Percentiles rank a stretch among this genome's conserved stretches.
Conservation (phyloP, 2,113 vertebrate genomes). For the Hypomesus transpacificus region DNA sequence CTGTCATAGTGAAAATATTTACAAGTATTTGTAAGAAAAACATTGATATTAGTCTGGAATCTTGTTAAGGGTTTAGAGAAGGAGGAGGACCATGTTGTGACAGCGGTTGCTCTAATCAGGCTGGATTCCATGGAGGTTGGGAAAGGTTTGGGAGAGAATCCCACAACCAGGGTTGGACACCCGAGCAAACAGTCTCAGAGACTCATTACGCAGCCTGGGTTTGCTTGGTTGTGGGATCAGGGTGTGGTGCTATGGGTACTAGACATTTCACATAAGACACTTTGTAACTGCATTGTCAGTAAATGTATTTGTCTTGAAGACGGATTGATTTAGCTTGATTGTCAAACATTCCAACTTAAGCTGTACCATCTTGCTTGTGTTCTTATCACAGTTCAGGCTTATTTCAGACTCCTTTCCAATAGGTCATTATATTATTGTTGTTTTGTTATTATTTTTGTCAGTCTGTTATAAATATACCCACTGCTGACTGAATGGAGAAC, state of each 20-base stretch:
- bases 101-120: slow-evolving; percentile 46
- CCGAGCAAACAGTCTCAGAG: slow-evolving; percentile 52
- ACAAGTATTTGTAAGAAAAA: slow-evolving; percentile 56
- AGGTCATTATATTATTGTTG: slow-evolving; percentile 67
- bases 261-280: not conserved
- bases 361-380: not conserved
- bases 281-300: slow-evolving; percentile 21
- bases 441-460: slow-evolving; percentile 52
- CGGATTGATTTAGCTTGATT: slow-evolving; percentile 5
- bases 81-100: slow-evolving; percentile 46
- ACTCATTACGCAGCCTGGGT: slow-evolving; percentile 1
- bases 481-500: slow-evolving; percentile 65
- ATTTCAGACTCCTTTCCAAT: slow-evolving; percentile 58
- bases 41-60: slow-evolving; percentile 34
- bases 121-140: slow-evolving; percentile 47
- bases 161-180: slow-evolving; percentile 20
- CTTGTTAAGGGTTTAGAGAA: slow-evolving; percentile 36
- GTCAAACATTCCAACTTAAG: not conserved
- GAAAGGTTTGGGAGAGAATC: slow-evolving; percentile 34
- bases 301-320: not conserved
- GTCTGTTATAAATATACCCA: slow-evolving; percentile 59
- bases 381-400: slow-evolving; percentile 32
- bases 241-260: too few species aligned
- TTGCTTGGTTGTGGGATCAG: too few species aligned
- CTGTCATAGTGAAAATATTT: slow-evolving; percentile 48